A percentile compares a stretch with the other conserved stretches of the same genome.
Evolutionary conservation across 2,888 invertebrate species (phyloP).

Genomic region (Drosophila mercatorum): DNA sequence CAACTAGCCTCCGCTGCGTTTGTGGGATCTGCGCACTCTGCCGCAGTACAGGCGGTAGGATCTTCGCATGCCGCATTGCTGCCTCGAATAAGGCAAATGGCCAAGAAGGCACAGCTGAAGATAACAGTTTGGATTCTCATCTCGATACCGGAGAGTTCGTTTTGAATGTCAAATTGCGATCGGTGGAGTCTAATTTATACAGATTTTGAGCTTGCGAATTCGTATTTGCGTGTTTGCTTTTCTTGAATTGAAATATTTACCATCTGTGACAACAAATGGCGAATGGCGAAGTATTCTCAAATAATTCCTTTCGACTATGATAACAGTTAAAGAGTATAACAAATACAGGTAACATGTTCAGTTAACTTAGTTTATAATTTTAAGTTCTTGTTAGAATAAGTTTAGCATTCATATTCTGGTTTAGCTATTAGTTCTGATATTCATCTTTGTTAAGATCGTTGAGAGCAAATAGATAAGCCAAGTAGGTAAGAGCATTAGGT

Average conservation of each 20-base stretch:
- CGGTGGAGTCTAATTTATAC: neutral
- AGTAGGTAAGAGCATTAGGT: neutral
- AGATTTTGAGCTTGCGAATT: neutral
- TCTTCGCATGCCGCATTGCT: constrained; percentile 2
- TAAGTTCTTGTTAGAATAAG: neutral
- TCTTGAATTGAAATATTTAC: neutral
- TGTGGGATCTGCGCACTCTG: neutral
- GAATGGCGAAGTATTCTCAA: neutral
- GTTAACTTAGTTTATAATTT: no score
- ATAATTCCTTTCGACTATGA: neutral
- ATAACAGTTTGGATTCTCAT: constrained; percentile 32
- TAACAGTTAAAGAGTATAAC: neutral
- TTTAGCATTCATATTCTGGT: neutral
- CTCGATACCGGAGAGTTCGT: neutral
- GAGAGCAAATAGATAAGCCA: neutral
- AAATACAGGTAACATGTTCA: neutral
- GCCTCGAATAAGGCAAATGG: constrained; percentile 7
- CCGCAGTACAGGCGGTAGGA: neutral
- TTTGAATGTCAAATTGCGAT: neutral
- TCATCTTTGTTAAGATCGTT: neutral
- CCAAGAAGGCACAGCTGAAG: constrained; percentile 29
- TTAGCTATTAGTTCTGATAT: neutral
- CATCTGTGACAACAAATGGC: constrained; percentile 3
- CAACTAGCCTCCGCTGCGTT: constrained; percentile 13
- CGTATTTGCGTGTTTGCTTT: neutral